These are phyloP conservation scores for Branchinecta lindahli DNA, from an alignment of 1,140 invertebrate genomes.

Conservation along the genomic window DNA sequence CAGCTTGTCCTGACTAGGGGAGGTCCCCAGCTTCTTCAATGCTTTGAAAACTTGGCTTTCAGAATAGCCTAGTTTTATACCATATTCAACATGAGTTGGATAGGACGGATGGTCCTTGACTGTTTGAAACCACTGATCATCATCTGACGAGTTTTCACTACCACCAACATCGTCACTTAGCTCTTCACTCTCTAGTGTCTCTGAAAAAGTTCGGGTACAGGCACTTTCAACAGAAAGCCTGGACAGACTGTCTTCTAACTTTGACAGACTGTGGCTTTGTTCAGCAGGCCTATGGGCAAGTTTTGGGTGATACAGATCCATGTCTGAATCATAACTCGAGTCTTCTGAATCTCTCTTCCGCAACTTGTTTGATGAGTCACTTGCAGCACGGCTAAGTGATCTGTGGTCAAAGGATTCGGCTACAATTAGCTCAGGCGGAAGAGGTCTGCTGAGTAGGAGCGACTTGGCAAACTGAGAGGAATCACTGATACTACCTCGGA, in stretches of 20 bases:
- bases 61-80: slow-evolving; percentile 75
- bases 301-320: slow-evolving; percentile 29
- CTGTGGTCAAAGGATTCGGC: background rate
- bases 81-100: slow-evolving; percentile 51
- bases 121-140: slow-evolving; percentile 15
- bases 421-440: slow-evolving; percentile 19
- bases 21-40: slow-evolving; percentile 59
- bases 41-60: slow-evolving; percentile 68
- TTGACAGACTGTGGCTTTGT: background rate
- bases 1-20: slow-evolving; percentile 70
- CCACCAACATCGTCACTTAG: background rate
- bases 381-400: slow-evolving; percentile 13
- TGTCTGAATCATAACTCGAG: slow-evolving; percentile 73
- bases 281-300: background rate
- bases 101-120: slow-evolving; percentile 27
- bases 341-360: slow-evolving; percentile 44
- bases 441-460: slow-evolving; percentile 14
- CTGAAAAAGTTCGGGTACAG: background rate
- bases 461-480: slow-evolving; percentile 3
- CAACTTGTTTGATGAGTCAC: slow-evolving; percentile 11
- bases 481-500: background rate
- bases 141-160: slow-evolving; percentile 7
- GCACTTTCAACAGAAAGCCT: background rate
- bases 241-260: background rate
- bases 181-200: background rate